These are phyloP conservation scores for Orthosia gracilis DNA, from an alignment of 2,888 invertebrate genomes.

Conservation along the genomic window DNA sequence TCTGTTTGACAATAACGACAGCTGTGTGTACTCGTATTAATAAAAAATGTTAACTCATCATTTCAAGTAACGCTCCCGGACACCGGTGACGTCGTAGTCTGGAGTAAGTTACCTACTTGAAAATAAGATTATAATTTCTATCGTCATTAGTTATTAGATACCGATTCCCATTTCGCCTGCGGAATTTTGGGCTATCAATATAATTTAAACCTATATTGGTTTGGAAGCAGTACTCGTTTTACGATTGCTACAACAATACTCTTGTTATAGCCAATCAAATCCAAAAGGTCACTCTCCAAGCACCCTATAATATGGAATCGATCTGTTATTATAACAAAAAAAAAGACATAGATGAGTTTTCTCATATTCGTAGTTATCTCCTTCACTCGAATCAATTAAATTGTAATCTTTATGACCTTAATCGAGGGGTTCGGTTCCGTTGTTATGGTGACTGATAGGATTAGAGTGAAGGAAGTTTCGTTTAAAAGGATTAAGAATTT, in stretches of 20 bases:
- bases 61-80: not conserved
- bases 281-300: not conserved
- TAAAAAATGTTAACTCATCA: not conserved
- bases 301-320: not conserved
- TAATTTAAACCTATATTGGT: not conserved
- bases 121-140: no score
- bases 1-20: no score
- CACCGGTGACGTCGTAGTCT: not conserved
- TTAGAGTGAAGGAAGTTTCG: no score
- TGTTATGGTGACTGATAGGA: no score
- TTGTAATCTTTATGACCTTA: no score
- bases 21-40: no score
- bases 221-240: not conserved
- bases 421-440: no score
- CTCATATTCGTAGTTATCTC: no score
- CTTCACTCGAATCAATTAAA: no score
- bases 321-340: not conserved
- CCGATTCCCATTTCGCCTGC: not conserved
- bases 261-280: slow-evolving; percentile 6
- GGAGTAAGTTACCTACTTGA: not conserved
- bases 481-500: no score
- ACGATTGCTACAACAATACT: not conserved
- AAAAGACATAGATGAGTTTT: not conserved
- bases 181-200: no score
- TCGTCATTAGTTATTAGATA: not conserved